These are phyloP conservation scores for Entelurus aequoreus DNA, from an alignment of 2,113 vertebrate species.

Conservation along the genomic window DNA sequence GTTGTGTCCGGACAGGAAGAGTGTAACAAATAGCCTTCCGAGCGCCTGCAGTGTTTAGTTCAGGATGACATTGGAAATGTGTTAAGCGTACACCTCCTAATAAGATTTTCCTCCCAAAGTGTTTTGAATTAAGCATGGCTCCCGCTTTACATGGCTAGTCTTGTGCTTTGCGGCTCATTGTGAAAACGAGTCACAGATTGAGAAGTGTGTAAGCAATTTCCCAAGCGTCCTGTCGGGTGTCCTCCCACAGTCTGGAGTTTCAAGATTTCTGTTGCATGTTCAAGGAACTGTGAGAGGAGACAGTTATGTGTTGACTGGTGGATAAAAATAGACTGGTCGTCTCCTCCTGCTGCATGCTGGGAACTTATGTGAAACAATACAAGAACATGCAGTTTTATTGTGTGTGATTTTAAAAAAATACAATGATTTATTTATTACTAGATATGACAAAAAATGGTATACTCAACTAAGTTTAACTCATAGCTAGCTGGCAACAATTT, in stretches of 20 bases:
- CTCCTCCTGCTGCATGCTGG: constrained; percentile 1
- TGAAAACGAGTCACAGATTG: constrained; percentile 3
- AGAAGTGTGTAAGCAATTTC: neutral
- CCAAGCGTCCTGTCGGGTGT: neutral
- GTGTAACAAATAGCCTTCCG: too few relatives aligned
- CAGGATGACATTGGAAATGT: neutral
- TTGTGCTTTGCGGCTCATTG: neutral
- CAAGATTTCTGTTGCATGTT: neutral
- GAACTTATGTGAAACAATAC: neutral
- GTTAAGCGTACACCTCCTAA: neutral
- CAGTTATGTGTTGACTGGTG: neutral
- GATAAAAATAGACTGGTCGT: neutral
- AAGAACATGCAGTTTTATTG: neutral
- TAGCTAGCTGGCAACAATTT: too few relatives aligned
- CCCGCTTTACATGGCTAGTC: neutral
- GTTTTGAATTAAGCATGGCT: neutral
- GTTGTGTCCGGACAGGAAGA: too few relatives aligned
- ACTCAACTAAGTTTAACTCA: too few relatives aligned
- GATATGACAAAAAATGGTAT: too few relatives aligned
- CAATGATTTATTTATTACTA: neutral
- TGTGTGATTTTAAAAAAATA: neutral
- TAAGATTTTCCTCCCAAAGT: neutral
- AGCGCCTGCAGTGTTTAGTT: too few relatives aligned
- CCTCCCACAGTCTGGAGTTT: neutral
- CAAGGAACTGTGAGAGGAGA: neutral